Percentiles rank a stretch among this genome's conserved stretches.
These are phyloP conservation scores for Agrochola litura DNA, from an alignment of 2,888 invertebrate genomes.

Conservation along the genomic window DNA sequence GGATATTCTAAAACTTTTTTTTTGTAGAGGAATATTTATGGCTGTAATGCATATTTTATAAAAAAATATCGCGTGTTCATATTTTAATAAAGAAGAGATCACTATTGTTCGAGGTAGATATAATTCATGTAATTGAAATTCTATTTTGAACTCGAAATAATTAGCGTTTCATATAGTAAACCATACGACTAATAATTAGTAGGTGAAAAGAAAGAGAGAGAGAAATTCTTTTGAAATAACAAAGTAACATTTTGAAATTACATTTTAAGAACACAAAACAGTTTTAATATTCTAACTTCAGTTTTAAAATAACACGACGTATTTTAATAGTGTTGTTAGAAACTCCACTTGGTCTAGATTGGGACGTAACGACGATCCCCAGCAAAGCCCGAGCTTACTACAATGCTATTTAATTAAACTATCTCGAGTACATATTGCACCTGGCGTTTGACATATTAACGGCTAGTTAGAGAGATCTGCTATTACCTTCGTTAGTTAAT, in stretches of 20 bases:
- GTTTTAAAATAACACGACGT: neutral
- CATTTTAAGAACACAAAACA: neutral
- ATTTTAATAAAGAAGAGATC: neutral
- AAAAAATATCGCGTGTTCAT: neutral
- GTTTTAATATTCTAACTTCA: neutral
- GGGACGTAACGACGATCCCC: constrained; percentile 13
- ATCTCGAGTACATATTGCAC: constrained; percentile 57
- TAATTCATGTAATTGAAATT: neutral
- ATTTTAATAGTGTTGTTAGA: constrained; percentile 14
- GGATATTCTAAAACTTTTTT: no score
- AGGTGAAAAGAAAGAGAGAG: no score
- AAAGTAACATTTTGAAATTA: neutral
- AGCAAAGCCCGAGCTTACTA: constrained; percentile 23
- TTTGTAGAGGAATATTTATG: neutral
- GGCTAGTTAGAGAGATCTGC: constrained; percentile 44
- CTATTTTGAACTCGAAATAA: neutral
- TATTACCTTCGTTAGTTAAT: constrained; percentile 32
- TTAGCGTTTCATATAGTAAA: neutral
- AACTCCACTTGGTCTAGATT: constrained; percentile 2
- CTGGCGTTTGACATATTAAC: constrained; percentile 56
- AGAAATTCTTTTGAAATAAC: neutral
- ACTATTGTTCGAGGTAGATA: neutral
- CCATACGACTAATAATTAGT: neutral
- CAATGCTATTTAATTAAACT: constrained; percentile 61
- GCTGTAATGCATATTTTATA: neutral